Evolutionary conservation across 1,140 invertebrate genomes (phyloP).

Genomic region (Drosophila ficusphila): DNA sequence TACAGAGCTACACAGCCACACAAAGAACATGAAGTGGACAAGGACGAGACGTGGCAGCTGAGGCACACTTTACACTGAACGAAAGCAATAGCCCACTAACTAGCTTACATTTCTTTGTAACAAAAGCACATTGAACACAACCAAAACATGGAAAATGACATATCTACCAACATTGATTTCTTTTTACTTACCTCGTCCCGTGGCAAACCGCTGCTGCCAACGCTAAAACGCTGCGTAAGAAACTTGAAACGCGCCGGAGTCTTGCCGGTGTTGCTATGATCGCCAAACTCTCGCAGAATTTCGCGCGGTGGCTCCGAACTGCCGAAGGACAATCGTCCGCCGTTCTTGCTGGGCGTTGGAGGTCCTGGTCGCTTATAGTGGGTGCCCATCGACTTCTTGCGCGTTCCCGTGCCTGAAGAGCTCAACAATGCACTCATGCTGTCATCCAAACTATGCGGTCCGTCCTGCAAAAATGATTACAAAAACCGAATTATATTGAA

Average conservation of each 20-base stretch:
- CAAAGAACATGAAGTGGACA: constrained; percentile 3
- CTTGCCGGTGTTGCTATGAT: constrained; percentile 48
- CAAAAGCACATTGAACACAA: not conserved
- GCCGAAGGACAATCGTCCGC: constrained; percentile 88
- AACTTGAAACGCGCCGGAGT: constrained; percentile 79
- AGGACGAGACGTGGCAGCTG: not conserved
- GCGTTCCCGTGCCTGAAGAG: constrained; percentile 79
- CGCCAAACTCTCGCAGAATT: constrained; percentile 67
- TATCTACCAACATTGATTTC: not conserved
- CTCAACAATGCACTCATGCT: constrained; percentile 87
- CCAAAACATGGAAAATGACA: constrained; percentile 27
- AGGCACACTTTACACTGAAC: not conserved
- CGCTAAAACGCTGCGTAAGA: constrained; percentile 75
- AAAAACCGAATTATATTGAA: not conserved
- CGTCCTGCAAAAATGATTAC: constrained; percentile 83
- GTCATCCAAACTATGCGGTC: constrained; percentile 86
- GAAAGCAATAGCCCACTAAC: not conserved
- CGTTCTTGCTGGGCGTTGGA: constrained; percentile 92
- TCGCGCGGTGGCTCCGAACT: constrained; percentile 69
- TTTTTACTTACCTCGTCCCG: constrained; percentile 60
- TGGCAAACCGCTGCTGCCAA: constrained; percentile 52
- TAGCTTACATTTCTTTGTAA: not conserved
- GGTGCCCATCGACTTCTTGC: constrained; percentile 86
- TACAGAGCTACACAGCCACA: constrained; percentile 16
- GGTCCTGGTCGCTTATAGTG: constrained; percentile 93